Evolutionary conservation across 2,113 vertebrate genomes (phyloP).

Genomic region (Meles meles): DNA sequence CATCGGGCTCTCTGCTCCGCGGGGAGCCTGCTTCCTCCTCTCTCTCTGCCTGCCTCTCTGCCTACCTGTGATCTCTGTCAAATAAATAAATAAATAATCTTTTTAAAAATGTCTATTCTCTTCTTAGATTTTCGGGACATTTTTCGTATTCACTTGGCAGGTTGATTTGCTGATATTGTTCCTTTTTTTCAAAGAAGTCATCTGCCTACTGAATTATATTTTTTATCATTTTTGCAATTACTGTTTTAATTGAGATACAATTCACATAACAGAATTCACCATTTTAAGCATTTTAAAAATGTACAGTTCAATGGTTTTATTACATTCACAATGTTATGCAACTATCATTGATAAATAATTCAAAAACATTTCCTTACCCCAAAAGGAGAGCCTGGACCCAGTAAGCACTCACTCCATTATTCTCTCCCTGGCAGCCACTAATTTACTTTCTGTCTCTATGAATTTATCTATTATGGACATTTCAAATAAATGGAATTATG

Average conservation of each 20-base stretch:
- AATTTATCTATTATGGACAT: background rate
- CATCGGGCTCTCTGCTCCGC: too few species aligned
- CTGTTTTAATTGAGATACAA: slow-evolving; percentile 14
- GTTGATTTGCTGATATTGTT: slow-evolving; percentile 61
- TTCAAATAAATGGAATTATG: background rate
- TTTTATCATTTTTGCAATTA: slow-evolving; percentile 52
- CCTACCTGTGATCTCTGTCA: too few species aligned
- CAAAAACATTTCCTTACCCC: background rate
- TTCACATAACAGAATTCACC: background rate
- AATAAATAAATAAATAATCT: too few species aligned
- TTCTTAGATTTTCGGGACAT: slow-evolving; percentile 53
- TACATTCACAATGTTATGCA: background rate
- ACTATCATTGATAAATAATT: background rate
- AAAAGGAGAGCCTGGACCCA: background rate
- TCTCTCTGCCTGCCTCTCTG: too few species aligned
- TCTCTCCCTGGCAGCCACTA: background rate
- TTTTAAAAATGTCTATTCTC: background rate
- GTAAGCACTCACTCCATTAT: background rate
- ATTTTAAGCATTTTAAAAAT: background rate
- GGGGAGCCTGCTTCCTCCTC: too few species aligned
- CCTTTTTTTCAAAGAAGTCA: slow-evolving; percentile 38
- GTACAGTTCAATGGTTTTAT: background rate
- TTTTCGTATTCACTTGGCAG: slow-evolving; percentile 36
- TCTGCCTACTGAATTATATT: background rate
- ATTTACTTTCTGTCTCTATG: background rate